phyloP scores from a whole-genome alignment of 2,113 vertebrate genomes.

The Sterrhoptilus dennistouni region DNA sequence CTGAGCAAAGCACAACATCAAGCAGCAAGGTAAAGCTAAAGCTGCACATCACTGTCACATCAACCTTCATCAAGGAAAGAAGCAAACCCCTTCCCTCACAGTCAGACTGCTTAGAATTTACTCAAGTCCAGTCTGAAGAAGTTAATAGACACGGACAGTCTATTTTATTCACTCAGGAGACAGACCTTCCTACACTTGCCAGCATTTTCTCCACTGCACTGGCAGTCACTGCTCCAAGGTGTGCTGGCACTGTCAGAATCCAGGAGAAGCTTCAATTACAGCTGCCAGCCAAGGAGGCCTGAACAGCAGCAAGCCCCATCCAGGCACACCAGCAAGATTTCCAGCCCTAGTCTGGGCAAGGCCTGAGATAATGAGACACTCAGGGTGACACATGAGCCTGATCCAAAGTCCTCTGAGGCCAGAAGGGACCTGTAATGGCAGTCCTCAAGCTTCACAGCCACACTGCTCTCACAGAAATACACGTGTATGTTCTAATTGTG shows the following conservation, averaged over 20 bases:
- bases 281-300: background rate
- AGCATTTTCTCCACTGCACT: background rate
- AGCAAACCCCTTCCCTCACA: background rate
- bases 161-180: background rate
- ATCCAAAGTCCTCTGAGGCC: constrained; percentile 1
- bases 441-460: background rate
- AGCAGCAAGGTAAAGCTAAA: background rate
- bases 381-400: background rate
- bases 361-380: background rate
- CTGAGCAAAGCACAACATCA: background rate
- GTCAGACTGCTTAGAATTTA: background rate
- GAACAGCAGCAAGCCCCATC: background rate
- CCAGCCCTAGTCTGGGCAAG: background rate
- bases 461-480: background rate
- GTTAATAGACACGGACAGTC: background rate
- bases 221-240: background rate
- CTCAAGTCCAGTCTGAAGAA: background rate
- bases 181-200: background rate
- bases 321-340: background rate
- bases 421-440: background rate
- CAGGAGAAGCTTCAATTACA: background rate
- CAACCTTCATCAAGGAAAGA: background rate
- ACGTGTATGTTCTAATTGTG: background rate
- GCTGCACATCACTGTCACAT: background rate
- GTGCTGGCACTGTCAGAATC: rapidly evolving